phyloP scores from a whole-genome alignment of 2,113 vertebrate species.

The Microtus pennsylvanicus region DNA sequence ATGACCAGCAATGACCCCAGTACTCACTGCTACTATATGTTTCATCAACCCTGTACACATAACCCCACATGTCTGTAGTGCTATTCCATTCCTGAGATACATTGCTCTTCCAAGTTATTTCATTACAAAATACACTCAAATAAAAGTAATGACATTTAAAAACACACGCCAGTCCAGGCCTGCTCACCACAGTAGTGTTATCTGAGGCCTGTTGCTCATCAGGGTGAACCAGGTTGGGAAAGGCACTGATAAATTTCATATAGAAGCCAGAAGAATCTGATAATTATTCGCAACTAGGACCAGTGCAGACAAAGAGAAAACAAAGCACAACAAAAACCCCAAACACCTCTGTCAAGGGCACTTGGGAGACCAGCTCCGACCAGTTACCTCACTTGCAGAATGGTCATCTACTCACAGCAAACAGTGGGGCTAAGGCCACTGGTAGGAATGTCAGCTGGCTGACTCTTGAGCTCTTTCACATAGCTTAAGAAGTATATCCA shows the following conservation, averaged over 20 bases:
- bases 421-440: not conserved
- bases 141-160: slow-evolving; percentile 53
- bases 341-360: not conserved
- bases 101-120: slow-evolving; percentile 47
- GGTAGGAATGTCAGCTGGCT: not conserved
- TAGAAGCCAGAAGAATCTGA: not conserved
- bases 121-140: slow-evolving; percentile 55
- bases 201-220: not conserved
- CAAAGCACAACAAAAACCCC: not conserved
- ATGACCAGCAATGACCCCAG: slow-evolving; percentile 8
- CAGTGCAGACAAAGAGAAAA: not conserved
- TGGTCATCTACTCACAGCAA: not conserved
- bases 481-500: not conserved
- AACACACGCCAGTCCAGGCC: not conserved
- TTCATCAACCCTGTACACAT: slow-evolving; percentile 20
- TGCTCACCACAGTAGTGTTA: slow-evolving; percentile 11
- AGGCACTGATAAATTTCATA: slow-evolving; percentile 1
- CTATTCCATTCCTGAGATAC: slow-evolving; percentile 29
- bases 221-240: slow-evolving; percentile 37
- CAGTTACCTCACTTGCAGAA: not conserved
- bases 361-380: not conserved
- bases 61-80: not conserved
- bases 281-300: slow-evolving; percentile 28
- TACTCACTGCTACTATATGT: not conserved
- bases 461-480: not conserved